Percentiles rank a stretch among this genome's conserved stretches.
Conservation (phyloP, 2,888 invertebrate species). For the Isoperla grammatica region DNA sequence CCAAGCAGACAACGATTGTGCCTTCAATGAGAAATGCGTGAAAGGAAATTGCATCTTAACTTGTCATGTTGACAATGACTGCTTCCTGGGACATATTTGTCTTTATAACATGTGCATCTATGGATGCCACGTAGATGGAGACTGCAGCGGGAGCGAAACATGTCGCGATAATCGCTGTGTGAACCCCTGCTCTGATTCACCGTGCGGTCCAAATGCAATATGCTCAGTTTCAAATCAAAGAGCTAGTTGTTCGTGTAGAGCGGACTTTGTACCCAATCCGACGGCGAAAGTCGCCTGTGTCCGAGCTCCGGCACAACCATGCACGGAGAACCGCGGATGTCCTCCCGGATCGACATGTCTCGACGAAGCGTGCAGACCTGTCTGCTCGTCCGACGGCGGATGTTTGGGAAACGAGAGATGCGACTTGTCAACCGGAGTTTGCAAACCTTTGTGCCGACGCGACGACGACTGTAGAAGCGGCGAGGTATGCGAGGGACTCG, state of each 20-base stretch:
- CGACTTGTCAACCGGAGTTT: constrained; percentile 60
- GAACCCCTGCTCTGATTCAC: constrained; percentile 69
- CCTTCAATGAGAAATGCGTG: constrained; percentile 83
- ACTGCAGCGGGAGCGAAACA: constrained; percentile 78
- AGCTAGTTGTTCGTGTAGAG: constrained; percentile 72
- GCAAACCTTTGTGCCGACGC: constrained; percentile 74
- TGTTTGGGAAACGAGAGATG: constrained; percentile 82
- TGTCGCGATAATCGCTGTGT: constrained; percentile 75
- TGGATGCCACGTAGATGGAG: constrained; percentile 81
- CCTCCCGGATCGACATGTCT: constrained; percentile 64
- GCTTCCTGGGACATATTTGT: constrained; percentile 87
- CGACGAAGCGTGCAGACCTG: constrained; percentile 65
- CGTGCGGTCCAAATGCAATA: constrained; percentile 79
- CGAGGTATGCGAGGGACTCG: constrained; percentile 77
- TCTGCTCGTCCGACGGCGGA: constrained; percentile 68
- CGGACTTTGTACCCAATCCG: constrained; percentile 78
- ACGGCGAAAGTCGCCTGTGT: constrained; percentile 83
- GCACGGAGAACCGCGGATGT: constrained; percentile 72
- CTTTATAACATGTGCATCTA: constrained; percentile 77
- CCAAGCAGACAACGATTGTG: constrained; percentile 71
- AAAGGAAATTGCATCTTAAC: constrained; percentile 77
- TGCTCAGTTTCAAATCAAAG: constrained; percentile 76
- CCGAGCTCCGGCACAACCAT: constrained; percentile 68
- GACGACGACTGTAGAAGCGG: constrained; percentile 83
- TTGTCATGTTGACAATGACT: constrained; percentile 86